Base-by-base conservation (phyloP, 2,797 vertebrate genomes). In the Eulemur rubriventer region DNA sequence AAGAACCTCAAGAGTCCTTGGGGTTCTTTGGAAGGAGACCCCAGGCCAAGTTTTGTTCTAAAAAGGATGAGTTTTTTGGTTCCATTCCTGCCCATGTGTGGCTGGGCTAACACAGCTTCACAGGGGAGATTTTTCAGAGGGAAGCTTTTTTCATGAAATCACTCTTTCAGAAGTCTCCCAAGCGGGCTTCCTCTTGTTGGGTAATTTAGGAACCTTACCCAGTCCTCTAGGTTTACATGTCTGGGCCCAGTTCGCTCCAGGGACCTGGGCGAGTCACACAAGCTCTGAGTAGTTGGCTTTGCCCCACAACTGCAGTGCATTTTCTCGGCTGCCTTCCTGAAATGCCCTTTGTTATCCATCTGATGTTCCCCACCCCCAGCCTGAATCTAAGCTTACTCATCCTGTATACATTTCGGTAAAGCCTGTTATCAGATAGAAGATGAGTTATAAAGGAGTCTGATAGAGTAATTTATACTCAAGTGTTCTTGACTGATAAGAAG, bases 401-500 rank as follows among this genome's bases (percentile, higher is more conserved):
- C 86, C 61, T 78, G 33, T 76, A 87, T 96, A 70, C 70, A 57
- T 95, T 94, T 96, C 97, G 91, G 7, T 86, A 86, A 82, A 90
- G 50, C 65, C 52, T 67, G 26, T 92, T 93, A 96, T 96, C 72
- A 69, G 91, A 70, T 92, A 85, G 76, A 81, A 57, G 80, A 14
- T 24, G 59, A 96, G 65, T 48, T 85, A 38, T 57, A 41, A 57
- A 81, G 94, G 24, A 59, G 46, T 38, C 78, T 48, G 75, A 52
- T 35, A n/a, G 82, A 81, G 89, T 96, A 84, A 95, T 78, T 92
- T 92, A 90, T 85, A 82, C 89, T 70, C 80, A 61, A 46, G 67
- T 52, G 59, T 89, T 79, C 83, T 94, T 93, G 89, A 90, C 83
- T 89, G 93, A 96, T 87, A 96, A 89, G 89, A 95, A 91, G 43